Percentiles rank a stretch among this genome's conserved stretches.
Evolutionary conservation across 2,797 vertebrate genomes (phyloP).

Genomic region (Gymnoscopelus microlampas): DNA sequence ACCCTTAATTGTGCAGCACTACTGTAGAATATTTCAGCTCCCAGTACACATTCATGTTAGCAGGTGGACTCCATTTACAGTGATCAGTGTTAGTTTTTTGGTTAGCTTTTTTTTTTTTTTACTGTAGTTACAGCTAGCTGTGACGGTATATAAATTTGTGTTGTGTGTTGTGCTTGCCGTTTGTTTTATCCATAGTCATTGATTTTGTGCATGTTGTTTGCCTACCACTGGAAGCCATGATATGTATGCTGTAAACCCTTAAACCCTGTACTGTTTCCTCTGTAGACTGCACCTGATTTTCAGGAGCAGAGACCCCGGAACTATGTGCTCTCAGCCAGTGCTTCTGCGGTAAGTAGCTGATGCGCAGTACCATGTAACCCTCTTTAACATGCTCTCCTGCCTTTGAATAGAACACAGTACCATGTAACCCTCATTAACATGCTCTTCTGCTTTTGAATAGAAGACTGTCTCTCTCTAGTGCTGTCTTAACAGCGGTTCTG

Average conservation of each 20-base stretch:
- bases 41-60: not conserved
- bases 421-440: no score
- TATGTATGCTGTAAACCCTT: not conserved
- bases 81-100: not conserved
- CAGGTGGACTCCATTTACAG: not conserved
- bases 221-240: not conserved
- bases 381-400: no score
- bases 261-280: constrained; percentile 50
- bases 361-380: no score
- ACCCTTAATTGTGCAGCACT: no score
- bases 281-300: constrained; percentile 92
- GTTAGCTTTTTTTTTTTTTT: not conserved
- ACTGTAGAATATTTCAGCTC: no score
- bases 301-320: constrained; percentile 97
- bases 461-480: no score
- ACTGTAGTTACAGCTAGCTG: constrained; percentile 1
- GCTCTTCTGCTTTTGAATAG: no score
- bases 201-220: not conserved
- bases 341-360: constrained; percentile 90
- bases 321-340: constrained; percentile 96
- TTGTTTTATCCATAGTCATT: constrained; percentile 1
- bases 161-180: constrained; percentile 19
- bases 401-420: no score
- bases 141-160: not conserved
- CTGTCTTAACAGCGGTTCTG: no score